Evolutionary conservation across 1,140 invertebrate species (phyloP).

Genomic region (Diachasma alloeum): DNA sequence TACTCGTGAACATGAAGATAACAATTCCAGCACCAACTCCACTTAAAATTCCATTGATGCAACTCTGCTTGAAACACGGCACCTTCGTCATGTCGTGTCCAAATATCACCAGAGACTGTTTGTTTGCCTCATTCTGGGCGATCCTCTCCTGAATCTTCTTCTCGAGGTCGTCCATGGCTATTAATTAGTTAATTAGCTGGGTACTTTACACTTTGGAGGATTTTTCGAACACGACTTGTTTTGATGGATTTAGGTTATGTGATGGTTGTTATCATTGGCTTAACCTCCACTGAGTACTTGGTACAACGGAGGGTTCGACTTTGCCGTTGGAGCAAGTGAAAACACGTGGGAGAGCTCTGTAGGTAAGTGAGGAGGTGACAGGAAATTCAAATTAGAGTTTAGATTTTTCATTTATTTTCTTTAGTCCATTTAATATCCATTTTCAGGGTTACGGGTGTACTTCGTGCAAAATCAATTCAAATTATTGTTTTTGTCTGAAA

Average conservation of each 20-base stretch:
- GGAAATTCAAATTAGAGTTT: too few species aligned
- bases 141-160: background rate
- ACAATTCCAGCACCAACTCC: conserved; percentile 67
- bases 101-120: conserved; percentile 60
- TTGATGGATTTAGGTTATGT: background rate
- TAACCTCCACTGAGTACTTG: background rate
- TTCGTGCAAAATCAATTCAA: too few species aligned
- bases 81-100: conserved; percentile 70
- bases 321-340: background rate
- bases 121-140: conserved; percentile 31
- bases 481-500: too few species aligned
- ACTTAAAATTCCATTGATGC: conserved; percentile 69
- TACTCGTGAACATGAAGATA: conserved; percentile 71
- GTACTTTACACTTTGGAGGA: background rate
- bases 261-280: background rate
- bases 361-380: background rate
- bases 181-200: background rate
- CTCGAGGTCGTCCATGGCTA: background rate
- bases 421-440: too few species aligned
- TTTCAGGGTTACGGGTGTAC: too few species aligned
- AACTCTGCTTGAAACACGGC: conserved; percentile 72
- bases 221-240: background rate
- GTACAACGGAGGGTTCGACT: background rate
- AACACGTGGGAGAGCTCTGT: background rate
- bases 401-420: too few species aligned